Conservation (phyloP, 1,140 invertebrate species). For the Hylaeus anthracinus region DNA sequence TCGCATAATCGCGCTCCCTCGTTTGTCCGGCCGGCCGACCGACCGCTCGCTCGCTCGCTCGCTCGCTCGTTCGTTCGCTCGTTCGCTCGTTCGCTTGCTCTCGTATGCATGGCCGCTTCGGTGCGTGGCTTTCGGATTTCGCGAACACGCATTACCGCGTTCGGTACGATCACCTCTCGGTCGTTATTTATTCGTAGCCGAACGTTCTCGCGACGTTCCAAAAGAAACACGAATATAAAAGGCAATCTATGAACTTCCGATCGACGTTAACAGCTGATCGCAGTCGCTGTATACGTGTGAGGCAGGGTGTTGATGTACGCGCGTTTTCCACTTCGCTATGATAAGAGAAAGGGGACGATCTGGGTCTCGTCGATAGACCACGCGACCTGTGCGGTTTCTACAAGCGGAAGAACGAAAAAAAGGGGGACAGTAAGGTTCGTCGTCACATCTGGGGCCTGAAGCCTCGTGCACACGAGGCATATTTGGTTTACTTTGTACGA, state of each 20-base stretch:
- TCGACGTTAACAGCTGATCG: constrained; percentile 61
- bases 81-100: constrained; percentile 28
- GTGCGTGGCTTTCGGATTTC: constrained; percentile 34
- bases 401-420: constrained; percentile 44
- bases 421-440: constrained; percentile 39
- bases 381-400: constrained; percentile 39
- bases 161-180: constrained; percentile 1
- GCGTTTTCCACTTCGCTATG: constrained; percentile 19
- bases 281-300: constrained; percentile 16
- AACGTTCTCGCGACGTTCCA: constrained; percentile 2
- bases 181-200: constrained; percentile 6
- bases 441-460: constrained; percentile 57
- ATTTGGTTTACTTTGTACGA: constrained; percentile 14
- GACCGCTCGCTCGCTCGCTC: constrained; percentile 14
- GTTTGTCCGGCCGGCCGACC: constrained; percentile 13
- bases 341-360: constrained; percentile 26
- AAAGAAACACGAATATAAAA: background rate
- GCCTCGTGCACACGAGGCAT: constrained; percentile 49
- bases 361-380: constrained; percentile 21
- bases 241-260: constrained; percentile 31
- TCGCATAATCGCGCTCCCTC: constrained; percentile 44
- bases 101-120: constrained; percentile 48
- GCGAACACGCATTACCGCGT: constrained; percentile 32
- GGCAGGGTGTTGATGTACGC: constrained; percentile 4
- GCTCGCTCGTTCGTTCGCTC: constrained; percentile 17